Percentiles rank a stretch among this genome's conserved stretches.
These are phyloP conservation scores for Rhopalosiphum nymphaeae DNA, from an alignment of 2,888 invertebrate species.

Conservation along the genomic window DNA sequence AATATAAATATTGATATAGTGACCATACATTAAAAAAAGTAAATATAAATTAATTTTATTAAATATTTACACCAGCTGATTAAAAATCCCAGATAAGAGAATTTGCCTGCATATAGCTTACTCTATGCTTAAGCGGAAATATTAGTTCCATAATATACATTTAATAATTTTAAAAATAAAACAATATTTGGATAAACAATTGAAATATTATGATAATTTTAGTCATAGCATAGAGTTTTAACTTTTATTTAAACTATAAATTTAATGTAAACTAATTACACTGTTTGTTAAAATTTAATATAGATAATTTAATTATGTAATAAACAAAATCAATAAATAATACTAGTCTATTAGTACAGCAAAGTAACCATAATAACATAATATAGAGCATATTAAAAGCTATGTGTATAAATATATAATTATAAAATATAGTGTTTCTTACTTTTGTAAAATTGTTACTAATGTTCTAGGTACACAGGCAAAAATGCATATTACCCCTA, in stretches of 20 bases:
- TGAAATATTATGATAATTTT: background rate
- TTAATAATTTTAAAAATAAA: background rate
- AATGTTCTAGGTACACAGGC: conserved; percentile 29
- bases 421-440: conserved; percentile 1
- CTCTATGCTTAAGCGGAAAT: background rate
- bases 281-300: background rate
- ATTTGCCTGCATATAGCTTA: background rate
- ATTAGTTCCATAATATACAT: background rate
- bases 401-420: background rate
- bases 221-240: background rate
- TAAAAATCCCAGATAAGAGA: background rate
- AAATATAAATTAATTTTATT: background rate
- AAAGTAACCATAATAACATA: background rate
- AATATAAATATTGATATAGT: background rate
- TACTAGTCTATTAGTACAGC: background rate
- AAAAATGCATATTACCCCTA: conserved; percentile 30
- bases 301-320: background rate
- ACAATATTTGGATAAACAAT: background rate
- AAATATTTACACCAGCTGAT: background rate
- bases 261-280: background rate
- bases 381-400: background rate
- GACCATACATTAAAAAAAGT: background rate
- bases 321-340: background rate
- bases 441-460: conserved; percentile 26
- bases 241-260: background rate